Conservation (phyloP, 2,888 invertebrate species). For the Drosophila prolongata region DNA sequence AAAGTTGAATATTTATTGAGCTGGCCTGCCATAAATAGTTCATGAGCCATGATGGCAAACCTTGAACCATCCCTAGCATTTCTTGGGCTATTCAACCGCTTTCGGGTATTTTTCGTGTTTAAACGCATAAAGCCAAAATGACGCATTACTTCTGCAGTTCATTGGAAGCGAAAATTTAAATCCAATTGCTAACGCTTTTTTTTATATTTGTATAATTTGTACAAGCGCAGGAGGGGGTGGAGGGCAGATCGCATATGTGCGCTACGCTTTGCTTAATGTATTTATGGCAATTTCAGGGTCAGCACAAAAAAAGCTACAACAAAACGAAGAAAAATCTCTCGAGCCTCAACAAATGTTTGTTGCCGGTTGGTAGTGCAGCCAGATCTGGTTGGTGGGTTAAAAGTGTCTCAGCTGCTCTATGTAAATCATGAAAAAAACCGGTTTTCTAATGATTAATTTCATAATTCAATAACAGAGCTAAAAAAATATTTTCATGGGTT, state of each 20-base stretch:
- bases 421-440: constrained; percentile 70
- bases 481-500: constrained; percentile 57
- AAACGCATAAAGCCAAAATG: constrained; percentile 43
- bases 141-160: constrained; percentile 61
- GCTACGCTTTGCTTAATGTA: constrained; percentile 73
- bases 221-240: constrained; percentile 2
- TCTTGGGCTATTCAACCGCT: constrained; percentile 38
- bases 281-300: constrained; percentile 79
- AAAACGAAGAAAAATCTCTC: constrained; percentile 49
- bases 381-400: constrained; percentile 68
- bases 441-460: constrained; percentile 76
- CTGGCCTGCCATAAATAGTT: constrained; percentile 24
- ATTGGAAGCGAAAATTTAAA: constrained; percentile 53
- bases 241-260: constrained; percentile 49
- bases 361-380: constrained; percentile 37
- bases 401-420: constrained; percentile 73
- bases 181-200: constrained; percentile 61
- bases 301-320: constrained; percentile 34
- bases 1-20: constrained; percentile 17
- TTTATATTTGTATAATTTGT: constrained; percentile 36
- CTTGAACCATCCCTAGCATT: constrained; percentile 39
- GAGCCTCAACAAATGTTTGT: constrained; percentile 72
- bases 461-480: constrained; percentile 62
- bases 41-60: constrained; percentile 13
- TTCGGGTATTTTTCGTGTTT: constrained; percentile 26